phyloP scores from a whole-genome alignment of 2,888 invertebrate genomes.

The Agrochola lychnidis region DNA sequence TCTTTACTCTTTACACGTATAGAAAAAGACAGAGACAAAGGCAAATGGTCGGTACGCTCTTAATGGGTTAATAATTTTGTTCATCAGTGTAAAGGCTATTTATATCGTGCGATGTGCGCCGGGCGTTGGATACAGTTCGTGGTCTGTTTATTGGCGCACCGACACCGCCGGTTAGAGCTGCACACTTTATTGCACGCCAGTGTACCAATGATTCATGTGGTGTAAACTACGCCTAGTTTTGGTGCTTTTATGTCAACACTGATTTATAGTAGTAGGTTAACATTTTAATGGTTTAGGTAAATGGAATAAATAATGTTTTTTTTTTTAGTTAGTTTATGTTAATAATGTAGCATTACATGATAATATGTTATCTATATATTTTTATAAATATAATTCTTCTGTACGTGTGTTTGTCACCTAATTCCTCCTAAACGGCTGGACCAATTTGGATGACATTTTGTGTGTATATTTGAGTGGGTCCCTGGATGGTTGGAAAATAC shows the following conservation, averaged over 20 bases:
- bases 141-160: slow-evolving; percentile 70
- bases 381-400: too few species aligned
- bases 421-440: too few species aligned
- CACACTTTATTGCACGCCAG: slow-evolving; percentile 58
- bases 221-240: slow-evolving; percentile 55
- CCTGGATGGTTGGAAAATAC: too few species aligned
- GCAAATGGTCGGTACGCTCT: too few species aligned
- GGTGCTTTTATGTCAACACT: slow-evolving; percentile 50
- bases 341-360: not conserved
- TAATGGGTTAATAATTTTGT: slow-evolving; percentile 23
- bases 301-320: not conserved
- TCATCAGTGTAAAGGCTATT: slow-evolving; percentile 69
- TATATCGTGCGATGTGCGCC: slow-evolving; percentile 60
- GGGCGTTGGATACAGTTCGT: slow-evolving; percentile 60
- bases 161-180: slow-evolving; percentile 50
- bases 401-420: too few species aligned
- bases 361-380: not conserved
- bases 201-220: slow-evolving; percentile 58
- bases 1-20: too few species aligned
- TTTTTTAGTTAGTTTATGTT: slow-evolving; percentile 1
- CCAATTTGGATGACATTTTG: too few species aligned
- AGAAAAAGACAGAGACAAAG: too few species aligned
- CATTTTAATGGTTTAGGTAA: slow-evolving; percentile 11
- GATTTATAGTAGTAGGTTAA: slow-evolving; percentile 35
- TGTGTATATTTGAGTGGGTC: too few species aligned